Base-by-base conservation (phyloP, 1,140 invertebrate species). In the Drosophila littoralis region DNA sequence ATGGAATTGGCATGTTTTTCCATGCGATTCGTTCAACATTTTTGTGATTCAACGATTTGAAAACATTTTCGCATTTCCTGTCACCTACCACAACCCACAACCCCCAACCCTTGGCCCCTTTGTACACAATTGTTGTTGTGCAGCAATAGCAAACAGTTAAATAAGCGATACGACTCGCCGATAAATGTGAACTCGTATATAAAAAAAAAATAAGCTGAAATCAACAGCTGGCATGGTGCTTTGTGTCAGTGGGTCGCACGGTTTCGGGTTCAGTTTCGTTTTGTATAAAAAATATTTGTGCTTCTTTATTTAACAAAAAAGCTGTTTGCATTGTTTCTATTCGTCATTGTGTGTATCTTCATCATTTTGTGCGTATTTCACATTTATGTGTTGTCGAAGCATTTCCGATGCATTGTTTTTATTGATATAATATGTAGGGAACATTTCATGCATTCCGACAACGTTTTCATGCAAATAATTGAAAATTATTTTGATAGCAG, bases 31-130 rank as follows among this genome's bases (percentile, higher is more conserved):
- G 15, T 6, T 40, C 40, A 48, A 13, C 45, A 46, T 51, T 60
- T 67, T 42, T 77, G 33, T 55, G 69, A 59, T 74, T 79, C 52
- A 78, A 32, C 74, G 69, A 69, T 68, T 74, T 68, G 64, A 66
- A 76, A 77, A 57, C 71, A 83, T 83, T 79, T 71, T 79, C 76
- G 72, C 61, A 77, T 79, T 75, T 75, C 73, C 73, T 75, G 79
- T 45, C 59, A 54, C 42, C 55, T 40, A 43, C 46, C 63, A n/a
- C n/a, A n/a, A n/a, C n/a, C n/a, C n/a, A n/a, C 15, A 61, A 69
- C 51, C 6, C 32, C 8, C 28, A 9, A 6, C n/a, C 28, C 10
- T 17, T 22, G 9, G 4, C 9, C 12, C 22, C 32, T 22, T n/a
- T 17, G 4, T 12, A 51, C 33, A 38, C 13, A 9, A 35, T 59